phyloP scores from a whole-genome alignment of 2,113 vertebrate species.

The Neolamprologus hecqui region DNA sequence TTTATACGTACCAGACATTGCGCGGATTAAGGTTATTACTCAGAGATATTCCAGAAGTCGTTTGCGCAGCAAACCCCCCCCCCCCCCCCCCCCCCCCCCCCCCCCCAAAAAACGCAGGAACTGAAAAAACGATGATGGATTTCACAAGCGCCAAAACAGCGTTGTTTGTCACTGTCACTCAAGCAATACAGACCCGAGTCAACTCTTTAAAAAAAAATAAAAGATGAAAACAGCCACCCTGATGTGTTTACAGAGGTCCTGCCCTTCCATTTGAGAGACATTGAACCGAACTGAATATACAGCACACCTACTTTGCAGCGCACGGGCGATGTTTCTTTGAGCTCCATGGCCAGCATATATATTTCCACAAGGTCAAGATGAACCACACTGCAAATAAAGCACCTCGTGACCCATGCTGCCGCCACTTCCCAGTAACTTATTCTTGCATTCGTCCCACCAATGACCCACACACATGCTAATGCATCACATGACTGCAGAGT shows the following conservation, averaged over 20 bases:
- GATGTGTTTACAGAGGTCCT: slow-evolving; percentile 20
- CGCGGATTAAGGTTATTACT: slow-evolving; percentile 28
- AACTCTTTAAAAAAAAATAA: neutral
- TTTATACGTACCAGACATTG: slow-evolving; percentile 34
- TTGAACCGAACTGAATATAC: slow-evolving; percentile 14
- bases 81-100: accelerated
- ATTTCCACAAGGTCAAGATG: slow-evolving; percentile 55
- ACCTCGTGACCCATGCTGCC: slow-evolving; percentile 57
- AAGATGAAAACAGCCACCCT: neutral
- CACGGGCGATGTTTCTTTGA: slow-evolving; percentile 24
- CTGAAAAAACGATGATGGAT: neutral
- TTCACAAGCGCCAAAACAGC: neutral
- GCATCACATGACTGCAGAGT: slow-evolving; percentile 11
- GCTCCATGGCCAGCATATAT: slow-evolving; percentile 23
- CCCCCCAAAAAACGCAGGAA: neutral
- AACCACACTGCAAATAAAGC: slow-evolving; percentile 21
- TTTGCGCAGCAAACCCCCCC: neutral
- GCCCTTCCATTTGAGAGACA: neutral
- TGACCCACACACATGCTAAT: neutral
- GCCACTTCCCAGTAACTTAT: neutral
- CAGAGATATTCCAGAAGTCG: neutral
- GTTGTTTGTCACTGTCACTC: neutral
- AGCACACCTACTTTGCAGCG: slow-evolving; percentile 48
- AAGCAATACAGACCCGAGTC: neutral
- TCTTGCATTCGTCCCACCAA: neutral